Evolutionary conservation across 2,113 vertebrate species (phyloP).

Genomic region (Saguinus midas): DNA sequence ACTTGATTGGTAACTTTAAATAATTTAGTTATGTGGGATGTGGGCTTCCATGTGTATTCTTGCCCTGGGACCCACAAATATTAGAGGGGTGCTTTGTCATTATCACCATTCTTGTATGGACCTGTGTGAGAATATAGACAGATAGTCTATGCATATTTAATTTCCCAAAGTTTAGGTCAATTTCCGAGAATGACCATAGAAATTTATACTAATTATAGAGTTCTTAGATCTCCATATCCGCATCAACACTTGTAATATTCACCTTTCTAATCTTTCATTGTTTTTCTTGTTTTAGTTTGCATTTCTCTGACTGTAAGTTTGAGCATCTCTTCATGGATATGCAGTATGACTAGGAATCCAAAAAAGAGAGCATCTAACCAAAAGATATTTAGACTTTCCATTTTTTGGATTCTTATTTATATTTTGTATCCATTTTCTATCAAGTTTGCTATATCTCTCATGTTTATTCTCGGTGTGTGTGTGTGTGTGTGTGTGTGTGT

Average conservation of each 20-base stretch:
- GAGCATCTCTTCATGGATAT: not conserved
- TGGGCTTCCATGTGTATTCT: not conserved
- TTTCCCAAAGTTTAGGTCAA: not conserved
- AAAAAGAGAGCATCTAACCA: no score
- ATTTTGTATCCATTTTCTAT: constrained; percentile 4
- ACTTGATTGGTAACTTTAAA: not conserved
- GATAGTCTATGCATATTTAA: not conserved
- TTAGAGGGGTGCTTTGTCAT: not conserved
- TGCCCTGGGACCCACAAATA: not conserved
- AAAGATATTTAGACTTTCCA: not conserved
- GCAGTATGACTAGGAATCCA: no score
- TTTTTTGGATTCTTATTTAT: not conserved
- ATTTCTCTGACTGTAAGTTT: constrained; percentile 3
- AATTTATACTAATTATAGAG: not conserved
- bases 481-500: not conserved
- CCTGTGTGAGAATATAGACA: not conserved
- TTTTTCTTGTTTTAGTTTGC: not conserved
- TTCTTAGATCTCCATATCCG: not conserved
- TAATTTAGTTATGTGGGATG: not conserved
- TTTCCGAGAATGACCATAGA: not conserved
- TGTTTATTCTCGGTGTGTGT: not conserved
- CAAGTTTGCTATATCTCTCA: not conserved
- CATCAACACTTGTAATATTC: not conserved
- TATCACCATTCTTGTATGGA: not conserved
- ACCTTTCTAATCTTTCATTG: not conserved